Evolutionary conservation across 2,888 invertebrate genomes (phyloP).

Genomic region (Epicampocera succincta): DNA sequence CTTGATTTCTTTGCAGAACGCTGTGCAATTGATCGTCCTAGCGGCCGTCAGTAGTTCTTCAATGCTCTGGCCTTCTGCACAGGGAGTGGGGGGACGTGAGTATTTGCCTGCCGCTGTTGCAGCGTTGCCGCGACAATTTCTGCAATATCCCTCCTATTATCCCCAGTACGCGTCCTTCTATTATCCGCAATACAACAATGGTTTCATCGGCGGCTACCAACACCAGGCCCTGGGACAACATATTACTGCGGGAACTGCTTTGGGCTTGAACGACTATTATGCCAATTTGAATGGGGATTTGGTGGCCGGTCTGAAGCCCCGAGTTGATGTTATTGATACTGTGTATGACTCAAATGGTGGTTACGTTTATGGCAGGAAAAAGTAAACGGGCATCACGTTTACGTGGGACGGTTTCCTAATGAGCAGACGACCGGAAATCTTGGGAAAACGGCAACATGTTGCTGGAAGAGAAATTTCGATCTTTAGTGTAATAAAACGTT

Average conservation of each 20-base stretch:
- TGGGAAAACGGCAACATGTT: too few species aligned
- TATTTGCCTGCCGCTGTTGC: neutral
- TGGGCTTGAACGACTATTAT: neutral
- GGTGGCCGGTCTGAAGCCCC: neutral
- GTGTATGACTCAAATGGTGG: conserved; percentile 30
- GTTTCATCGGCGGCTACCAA: neutral
- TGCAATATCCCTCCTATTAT: neutral
- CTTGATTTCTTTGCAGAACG: neutral
- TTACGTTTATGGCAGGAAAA: conserved; percentile 48
- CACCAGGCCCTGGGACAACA: conserved; percentile 1
- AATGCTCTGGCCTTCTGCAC: neutral
- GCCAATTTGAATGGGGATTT: conserved; percentile 1
- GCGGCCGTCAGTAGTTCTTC: neutral
- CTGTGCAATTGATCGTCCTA: conserved; percentile 1
- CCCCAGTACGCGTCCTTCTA: neutral
- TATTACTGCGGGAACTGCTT: neutral
- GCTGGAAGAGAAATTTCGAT: too few species aligned
- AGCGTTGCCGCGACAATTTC: neutral
- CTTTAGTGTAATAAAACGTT: too few species aligned
- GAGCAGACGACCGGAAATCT: too few species aligned
- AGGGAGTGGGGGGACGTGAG: conserved; percentile 3
- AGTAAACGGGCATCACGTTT: neutral
- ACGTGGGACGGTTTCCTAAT: too few species aligned
- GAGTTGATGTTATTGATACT: conserved; percentile 11
- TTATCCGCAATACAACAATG: conserved; percentile 1